phyloP scores from a whole-genome alignment of 1,140 invertebrate genomes.

The Euwallacea fornicatus region DNA sequence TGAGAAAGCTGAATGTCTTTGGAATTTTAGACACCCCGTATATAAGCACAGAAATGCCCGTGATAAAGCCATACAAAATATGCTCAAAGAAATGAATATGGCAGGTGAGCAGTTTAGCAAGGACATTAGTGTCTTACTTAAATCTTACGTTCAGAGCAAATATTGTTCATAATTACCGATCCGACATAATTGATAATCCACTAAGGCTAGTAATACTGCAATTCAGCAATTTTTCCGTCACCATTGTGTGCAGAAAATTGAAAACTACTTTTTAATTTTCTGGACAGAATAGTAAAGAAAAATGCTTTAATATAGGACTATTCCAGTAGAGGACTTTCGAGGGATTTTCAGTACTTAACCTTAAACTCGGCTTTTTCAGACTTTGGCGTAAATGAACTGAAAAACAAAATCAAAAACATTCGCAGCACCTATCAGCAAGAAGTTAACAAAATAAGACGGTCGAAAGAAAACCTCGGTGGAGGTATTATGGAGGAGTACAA shows the following conservation, averaged over 20 bases:
- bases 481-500: constrained; percentile 31
- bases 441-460: constrained; percentile 54
- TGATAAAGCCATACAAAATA: constrained; percentile 52
- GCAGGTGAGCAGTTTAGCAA: constrained; percentile 38
- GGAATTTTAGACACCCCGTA: constrained; percentile 54
- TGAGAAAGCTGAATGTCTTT: constrained; percentile 56
- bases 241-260: too few species aligned
- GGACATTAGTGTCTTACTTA: neutral
- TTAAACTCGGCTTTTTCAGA: neutral
- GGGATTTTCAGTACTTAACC: too few species aligned
- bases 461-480: constrained; percentile 12
- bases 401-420: constrained; percentile 57
- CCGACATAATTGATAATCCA: too few species aligned
- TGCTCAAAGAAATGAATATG: constrained; percentile 54
- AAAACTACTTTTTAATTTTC: too few species aligned
- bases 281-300: too few species aligned
- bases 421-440: constrained; percentile 56
- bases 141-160: neutral
- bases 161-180: too few species aligned
- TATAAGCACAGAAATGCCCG: constrained; percentile 54
- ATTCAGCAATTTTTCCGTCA: too few species aligned
- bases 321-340: too few species aligned
- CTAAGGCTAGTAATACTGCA: too few species aligned
- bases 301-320: too few species aligned
- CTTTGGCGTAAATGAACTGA: constrained; percentile 52